Evolutionary conservation across 2,797 vertebrate species (phyloP).

Genomic region (Argentina silus): DNA sequence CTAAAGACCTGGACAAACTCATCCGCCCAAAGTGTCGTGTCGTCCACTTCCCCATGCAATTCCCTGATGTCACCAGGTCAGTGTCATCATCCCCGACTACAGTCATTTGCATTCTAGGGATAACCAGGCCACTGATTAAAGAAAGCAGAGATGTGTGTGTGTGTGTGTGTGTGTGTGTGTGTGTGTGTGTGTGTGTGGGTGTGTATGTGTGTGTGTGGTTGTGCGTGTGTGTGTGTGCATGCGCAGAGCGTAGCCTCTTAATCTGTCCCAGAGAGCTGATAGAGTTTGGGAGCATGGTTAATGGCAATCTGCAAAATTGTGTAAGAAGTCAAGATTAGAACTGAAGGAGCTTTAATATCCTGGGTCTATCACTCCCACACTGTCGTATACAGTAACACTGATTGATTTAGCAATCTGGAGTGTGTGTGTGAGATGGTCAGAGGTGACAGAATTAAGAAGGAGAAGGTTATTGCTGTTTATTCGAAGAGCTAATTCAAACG

Average conservation of each 20-base stretch:
- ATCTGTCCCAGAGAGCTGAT: slow-evolving; percentile 53
- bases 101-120: slow-evolving; percentile 49
- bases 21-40: slow-evolving; percentile 91
- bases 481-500: neutral
- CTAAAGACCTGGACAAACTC: slow-evolving; percentile 83
- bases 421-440: slow-evolving; percentile 12
- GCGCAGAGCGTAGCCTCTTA: slow-evolving; percentile 36
- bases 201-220: neutral
- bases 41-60: slow-evolving; percentile 88
- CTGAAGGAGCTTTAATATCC: slow-evolving; percentile 54
- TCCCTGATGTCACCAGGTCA: slow-evolving; percentile 90
- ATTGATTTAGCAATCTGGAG: neutral
- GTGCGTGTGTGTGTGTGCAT: neutral
- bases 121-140: slow-evolving; percentile 58
- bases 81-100: slow-evolving; percentile 55
- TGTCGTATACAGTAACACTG: neutral
- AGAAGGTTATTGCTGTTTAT: neutral
- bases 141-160: slow-evolving; percentile 14
- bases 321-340: slow-evolving; percentile 54
- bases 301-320: slow-evolving; percentile 54
- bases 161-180: neutral
- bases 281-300: slow-evolving; percentile 50
- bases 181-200: neutral
- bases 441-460: neutral
- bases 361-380: slow-evolving; percentile 30